Evolutionary conservation across 2,113 vertebrate genomes (phyloP).

Genomic region (Euleptes europaea): DNA sequence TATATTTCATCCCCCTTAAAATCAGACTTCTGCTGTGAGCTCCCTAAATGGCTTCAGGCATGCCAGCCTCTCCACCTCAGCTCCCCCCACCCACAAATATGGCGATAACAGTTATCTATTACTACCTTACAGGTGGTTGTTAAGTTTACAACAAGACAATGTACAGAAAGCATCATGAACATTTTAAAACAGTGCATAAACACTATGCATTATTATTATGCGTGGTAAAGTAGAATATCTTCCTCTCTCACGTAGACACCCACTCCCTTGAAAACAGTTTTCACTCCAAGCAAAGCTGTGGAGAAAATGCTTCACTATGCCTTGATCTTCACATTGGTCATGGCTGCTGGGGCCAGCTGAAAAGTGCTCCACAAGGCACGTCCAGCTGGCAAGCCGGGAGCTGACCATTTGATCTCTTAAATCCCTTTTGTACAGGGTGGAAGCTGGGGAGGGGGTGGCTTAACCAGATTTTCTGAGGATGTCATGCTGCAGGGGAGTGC

Average conservation of each 20-base stretch:
- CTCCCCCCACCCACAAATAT: too few species aligned
- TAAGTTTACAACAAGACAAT: too few species aligned
- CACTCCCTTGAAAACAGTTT: background rate
- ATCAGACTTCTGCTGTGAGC: too few species aligned
- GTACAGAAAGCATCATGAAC: too few species aligned
- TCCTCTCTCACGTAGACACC: background rate
- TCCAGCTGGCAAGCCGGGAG: too few species aligned
- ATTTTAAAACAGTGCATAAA: too few species aligned
- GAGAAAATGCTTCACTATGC: background rate
- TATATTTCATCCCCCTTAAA: too few species aligned
- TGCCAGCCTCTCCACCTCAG: too few species aligned
- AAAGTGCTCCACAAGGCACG: background rate
- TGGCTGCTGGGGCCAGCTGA: background rate
- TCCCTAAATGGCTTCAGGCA: too few species aligned
- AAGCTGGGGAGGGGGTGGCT: background rate
- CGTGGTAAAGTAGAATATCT: background rate
- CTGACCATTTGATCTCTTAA: background rate
- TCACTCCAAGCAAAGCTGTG: background rate
- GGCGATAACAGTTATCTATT: too few species aligned
- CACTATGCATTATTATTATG: too few species aligned
- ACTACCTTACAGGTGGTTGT: too few species aligned
- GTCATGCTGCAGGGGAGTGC: background rate
- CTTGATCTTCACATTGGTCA: background rate
- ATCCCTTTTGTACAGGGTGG: background rate
- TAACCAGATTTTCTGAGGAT: background rate